These are phyloP conservation scores for Myiothlypis chrysogaster DNA, from an alignment of 2,797 vertebrate genomes.

Conservation along the genomic window DNA sequence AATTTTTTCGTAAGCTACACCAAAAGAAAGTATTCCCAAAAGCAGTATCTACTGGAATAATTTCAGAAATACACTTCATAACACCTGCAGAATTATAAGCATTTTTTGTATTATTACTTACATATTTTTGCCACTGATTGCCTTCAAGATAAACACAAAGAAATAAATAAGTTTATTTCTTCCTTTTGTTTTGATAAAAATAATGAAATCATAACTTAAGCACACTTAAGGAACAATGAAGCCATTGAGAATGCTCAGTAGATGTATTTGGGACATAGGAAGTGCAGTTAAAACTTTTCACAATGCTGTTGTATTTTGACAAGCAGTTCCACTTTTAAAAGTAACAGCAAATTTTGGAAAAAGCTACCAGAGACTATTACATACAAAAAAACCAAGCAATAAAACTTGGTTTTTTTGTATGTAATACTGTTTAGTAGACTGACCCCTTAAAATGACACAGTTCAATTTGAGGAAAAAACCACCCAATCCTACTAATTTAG, in stretches of 20 bases:
- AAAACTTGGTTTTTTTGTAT: background rate
- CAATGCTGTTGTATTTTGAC: background rate
- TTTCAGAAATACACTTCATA: background rate
- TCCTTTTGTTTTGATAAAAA: background rate
- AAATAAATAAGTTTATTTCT: background rate
- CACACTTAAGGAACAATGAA: background rate
- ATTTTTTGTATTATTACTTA: background rate
- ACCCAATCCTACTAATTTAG: background rate
- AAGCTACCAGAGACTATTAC: background rate
- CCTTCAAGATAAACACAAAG: background rate
- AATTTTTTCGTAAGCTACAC: background rate
- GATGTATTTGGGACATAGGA: background rate
- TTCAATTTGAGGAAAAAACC: background rate
- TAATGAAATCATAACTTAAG: background rate
- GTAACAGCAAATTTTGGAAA: background rate
- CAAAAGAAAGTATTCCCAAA: background rate
- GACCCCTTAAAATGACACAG: background rate
- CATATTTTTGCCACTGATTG: background rate
- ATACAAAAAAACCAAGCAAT: background rate
- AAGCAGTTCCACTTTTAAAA: background rate
- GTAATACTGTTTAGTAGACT: background rate
- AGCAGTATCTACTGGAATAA: background rate
- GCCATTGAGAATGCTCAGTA: background rate
- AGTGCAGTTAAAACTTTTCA: background rate
- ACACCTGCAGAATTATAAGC: background rate